phyloP scores from a whole-genome alignment of 2,113 vertebrate species.

The Synodontis membranacea region DNA sequence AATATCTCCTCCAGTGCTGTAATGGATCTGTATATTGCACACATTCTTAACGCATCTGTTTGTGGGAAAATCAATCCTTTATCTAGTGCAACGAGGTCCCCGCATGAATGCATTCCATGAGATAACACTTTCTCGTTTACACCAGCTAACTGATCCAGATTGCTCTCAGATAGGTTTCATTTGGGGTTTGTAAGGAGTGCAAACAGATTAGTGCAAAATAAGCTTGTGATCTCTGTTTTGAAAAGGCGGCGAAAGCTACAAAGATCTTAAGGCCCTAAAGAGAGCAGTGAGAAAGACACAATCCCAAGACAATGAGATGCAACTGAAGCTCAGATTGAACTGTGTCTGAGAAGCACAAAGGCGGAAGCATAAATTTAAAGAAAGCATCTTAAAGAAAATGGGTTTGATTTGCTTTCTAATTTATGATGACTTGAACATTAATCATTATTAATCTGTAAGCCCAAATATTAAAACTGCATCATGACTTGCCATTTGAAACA shows the following conservation, averaged over 20 bases:
- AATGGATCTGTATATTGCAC: conserved; percentile 16
- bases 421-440: not conserved
- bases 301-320: conserved; percentile 51
- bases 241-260: conserved; percentile 49
- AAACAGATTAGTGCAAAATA: conserved; percentile 57
- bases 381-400: not conserved
- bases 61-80: conserved; percentile 27
- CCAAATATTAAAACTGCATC: not conserved
- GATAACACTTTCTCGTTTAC: conserved; percentile 39
- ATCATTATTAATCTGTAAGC: not conserved
- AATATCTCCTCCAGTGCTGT: not conserved
- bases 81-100: not conserved
- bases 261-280: conserved; percentile 51
- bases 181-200: conserved; percentile 54
- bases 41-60: conserved; percentile 2
- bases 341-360: conserved; percentile 30
- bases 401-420: conserved; percentile 1
- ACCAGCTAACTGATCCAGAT: conserved; percentile 53
- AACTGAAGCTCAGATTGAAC: conserved; percentile 31
- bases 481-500: not conserved
- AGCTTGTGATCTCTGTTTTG: conserved; percentile 55
- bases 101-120: conserved; percentile 17
- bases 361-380: not conserved
- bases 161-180: conserved; percentile 51
- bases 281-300: conserved; percentile 51